A percentile compares a stretch with the other conserved stretches of the same genome.
phyloP scores from a whole-genome alignment of 2,113 vertebrate genomes.

The Xenopus laevis region DNA sequence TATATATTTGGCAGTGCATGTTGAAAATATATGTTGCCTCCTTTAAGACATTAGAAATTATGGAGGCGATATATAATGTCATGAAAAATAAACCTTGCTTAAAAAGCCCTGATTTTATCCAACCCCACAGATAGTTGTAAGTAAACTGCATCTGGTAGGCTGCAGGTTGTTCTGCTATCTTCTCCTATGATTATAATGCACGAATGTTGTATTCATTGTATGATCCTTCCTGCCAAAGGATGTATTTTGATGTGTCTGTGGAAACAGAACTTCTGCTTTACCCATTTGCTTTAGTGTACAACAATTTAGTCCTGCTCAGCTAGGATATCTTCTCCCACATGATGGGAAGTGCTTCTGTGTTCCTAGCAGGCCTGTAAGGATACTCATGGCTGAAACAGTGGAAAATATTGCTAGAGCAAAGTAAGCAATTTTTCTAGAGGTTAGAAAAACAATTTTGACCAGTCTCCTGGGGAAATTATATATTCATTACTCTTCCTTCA shows the following conservation, averaged over 20 bases:
- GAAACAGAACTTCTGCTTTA: constrained; percentile 41
- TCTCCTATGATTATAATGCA: not conserved
- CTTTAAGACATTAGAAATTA: too few relatives aligned
- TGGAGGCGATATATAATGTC: too few relatives aligned
- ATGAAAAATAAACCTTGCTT: too few relatives aligned
- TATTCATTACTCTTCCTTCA: too few relatives aligned
- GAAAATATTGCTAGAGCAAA: not conserved
- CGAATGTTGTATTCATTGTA: constrained; percentile 25
- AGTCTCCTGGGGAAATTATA: too few relatives aligned
- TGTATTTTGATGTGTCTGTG: constrained; percentile 31
- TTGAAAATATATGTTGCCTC: too few relatives aligned
- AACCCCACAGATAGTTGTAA: too few relatives aligned
- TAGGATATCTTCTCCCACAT: constrained; percentile 7
- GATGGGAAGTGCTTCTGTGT: not conserved
- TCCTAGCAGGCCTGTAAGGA: not conserved
- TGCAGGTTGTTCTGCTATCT: not conserved
- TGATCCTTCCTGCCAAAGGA: constrained; percentile 43
- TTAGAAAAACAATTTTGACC: not conserved
- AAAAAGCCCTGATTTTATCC: too few relatives aligned
- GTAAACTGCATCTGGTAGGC: too few relatives aligned
- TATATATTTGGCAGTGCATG: too few relatives aligned
- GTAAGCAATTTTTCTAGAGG: not conserved
- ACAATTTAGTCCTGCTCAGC: constrained; percentile 10
- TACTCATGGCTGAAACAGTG: not conserved
- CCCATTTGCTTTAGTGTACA: constrained; percentile 36